Percentiles rank a stretch among this genome's conserved stretches.
Conservation (phyloP, 2,113 vertebrate species). For the Psilopsiagon aurifrons region DNA sequence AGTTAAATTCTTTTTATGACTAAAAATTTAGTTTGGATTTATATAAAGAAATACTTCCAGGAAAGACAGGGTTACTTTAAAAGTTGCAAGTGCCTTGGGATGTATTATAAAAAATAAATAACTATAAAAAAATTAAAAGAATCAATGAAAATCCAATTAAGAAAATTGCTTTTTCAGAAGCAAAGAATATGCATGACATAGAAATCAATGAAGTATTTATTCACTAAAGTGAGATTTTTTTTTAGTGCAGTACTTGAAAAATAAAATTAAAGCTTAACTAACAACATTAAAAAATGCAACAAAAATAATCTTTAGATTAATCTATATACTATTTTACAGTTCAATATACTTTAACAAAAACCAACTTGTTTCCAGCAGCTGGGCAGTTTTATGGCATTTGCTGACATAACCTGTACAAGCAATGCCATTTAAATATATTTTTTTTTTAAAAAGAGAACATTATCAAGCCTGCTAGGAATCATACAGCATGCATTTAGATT, state of each 20-base stretch:
- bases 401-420: not conserved
- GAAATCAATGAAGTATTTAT: conserved; percentile 9
- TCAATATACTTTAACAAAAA: not conserved
- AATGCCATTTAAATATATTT: not conserved
- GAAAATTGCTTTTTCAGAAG: not conserved
- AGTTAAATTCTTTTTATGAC: not conserved
- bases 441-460: not conserved
- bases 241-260: not conserved
- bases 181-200: not conserved
- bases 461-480: not conserved
- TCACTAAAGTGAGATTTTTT: not conserved
- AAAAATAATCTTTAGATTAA: not conserved
- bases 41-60: not conserved
- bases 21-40: not conserved
- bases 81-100: not conserved
- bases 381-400: not conserved
- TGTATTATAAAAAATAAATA: not conserved
- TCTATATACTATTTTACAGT: not conserved
- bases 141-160: not conserved
- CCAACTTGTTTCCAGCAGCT: not conserved
- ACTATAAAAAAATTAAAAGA: not conserved
- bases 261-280: not conserved
- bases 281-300: not conserved
- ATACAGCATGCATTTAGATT: not conserved
- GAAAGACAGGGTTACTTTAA: not conserved